These are phyloP conservation scores for Chrysopa pallens DNA, from an alignment of 1,140 invertebrate species.

Conservation along the genomic window DNA sequence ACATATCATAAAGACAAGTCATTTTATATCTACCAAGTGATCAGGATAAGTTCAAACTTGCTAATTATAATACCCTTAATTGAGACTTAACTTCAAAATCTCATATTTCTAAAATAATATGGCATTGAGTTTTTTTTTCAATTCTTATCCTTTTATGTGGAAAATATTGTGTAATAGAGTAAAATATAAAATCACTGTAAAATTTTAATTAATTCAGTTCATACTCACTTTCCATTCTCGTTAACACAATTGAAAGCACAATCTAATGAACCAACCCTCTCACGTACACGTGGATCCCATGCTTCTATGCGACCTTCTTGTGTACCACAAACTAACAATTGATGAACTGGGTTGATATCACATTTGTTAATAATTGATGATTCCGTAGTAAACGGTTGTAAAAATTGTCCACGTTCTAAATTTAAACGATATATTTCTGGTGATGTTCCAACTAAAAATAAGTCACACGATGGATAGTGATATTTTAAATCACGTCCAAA, in stretches of 20 bases:
- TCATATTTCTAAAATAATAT: no score
- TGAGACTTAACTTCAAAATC: no score
- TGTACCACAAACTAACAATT: slow-evolving; percentile 77
- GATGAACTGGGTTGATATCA: slow-evolving; percentile 74
- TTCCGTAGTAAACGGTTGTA: slow-evolving; percentile 62
- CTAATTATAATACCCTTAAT: no score
- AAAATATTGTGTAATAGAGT: no score
- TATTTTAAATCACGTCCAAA: slow-evolving; percentile 91
- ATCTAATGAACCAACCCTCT: slow-evolving; percentile 64
- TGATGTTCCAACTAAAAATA: slow-evolving; percentile 78
- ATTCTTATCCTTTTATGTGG: no score
- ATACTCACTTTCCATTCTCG: slow-evolving; percentile 36
- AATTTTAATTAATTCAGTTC: no score
- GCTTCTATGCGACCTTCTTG: slow-evolving; percentile 85
- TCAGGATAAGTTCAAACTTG: no score
- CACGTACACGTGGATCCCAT: slow-evolving; percentile 78
- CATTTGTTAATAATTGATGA: slow-evolving; percentile 69
- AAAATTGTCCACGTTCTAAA: slow-evolving; percentile 86
- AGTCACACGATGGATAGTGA: slow-evolving; percentile 76
- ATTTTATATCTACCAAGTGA: no score
- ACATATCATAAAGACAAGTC: no score
- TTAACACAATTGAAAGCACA: slow-evolving; percentile 57
- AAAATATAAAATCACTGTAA: no score
- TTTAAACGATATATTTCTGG: slow-evolving; percentile 88
- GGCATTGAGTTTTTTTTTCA: no score